Base-by-base conservation (phyloP, 2,113 vertebrate genomes). In the Grammomys surdaster region DNA sequence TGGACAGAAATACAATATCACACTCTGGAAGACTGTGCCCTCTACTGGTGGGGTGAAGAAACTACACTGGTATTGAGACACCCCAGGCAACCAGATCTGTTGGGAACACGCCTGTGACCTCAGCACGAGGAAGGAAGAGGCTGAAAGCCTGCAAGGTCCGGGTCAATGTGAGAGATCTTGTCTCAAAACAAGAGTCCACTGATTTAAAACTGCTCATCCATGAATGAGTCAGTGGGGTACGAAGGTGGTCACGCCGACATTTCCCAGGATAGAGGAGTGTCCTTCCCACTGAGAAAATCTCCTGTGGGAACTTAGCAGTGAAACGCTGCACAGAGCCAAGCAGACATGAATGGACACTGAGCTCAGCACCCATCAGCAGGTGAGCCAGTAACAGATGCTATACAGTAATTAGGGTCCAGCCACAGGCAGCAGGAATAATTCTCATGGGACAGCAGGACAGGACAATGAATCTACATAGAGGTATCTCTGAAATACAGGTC, bases 191-290 rank as follows among this genome's bases (percentile, higher is more conserved):
- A 40, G 80, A 82, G 54, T 60, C 54, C 90, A 12, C 51, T 28
- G 69, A 72, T 28, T 56, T 31, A 12, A 22, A 70, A 22, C 5
- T 67, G 43, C 80, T 12, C 33, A 20, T 5, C 26, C 36, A 26
- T 14, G 54, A 54, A 24, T 36, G 6, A 20, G 6, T 9, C 26
- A 0, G 0, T 14, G 7, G 8, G 36, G 9, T 9, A 9, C 0
- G 0, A 20, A 46, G 5, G 3, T 0, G 5, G 24, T 3, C 0
- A 51, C 97, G 87, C 43, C 14, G 56, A 10, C 77, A 17, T 11
- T 84, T 48, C 28, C 69, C 58, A n/a, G 2, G 40, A 26, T n/a
- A 22, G 58, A 46, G 40, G 48, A 13, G 54, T 17, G 0, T 28
- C 7, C 24, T 48, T 19, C 58, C n/a, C 46, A 73, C 31, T 43